Evolutionary conservation across 1,140 invertebrate genomes (phyloP).

Genomic region (Phortica variegata): DNA sequence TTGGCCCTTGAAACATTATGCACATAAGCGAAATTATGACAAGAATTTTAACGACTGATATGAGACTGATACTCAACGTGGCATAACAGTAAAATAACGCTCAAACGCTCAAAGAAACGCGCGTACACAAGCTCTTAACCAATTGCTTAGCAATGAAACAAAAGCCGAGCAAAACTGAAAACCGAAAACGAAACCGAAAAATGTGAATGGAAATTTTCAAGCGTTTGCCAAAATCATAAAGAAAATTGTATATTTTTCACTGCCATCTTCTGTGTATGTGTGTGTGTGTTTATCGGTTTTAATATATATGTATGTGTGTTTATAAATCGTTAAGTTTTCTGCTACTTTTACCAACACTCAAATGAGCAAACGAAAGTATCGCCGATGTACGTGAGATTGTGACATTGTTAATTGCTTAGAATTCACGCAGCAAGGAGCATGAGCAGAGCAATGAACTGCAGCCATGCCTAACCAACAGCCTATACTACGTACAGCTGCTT

Average conservation of each 20-base stretch:
- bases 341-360: too few relatives aligned
- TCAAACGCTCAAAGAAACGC: conserved; percentile 13
- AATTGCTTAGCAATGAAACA: too few relatives aligned
- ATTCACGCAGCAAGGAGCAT: too few relatives aligned
- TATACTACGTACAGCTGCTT: conserved; percentile 14
- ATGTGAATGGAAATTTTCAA: too few relatives aligned
- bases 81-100: not conserved
- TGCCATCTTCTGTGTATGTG: too few relatives aligned
- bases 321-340: too few relatives aligned
- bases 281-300: too few relatives aligned
- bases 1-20: conserved; percentile 44
- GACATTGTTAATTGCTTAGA: conserved; percentile 48
- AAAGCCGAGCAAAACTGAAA: conserved; percentile 45
- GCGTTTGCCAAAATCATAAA: too few relatives aligned
- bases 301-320: too few relatives aligned
- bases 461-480: not conserved
- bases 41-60: conserved; percentile 51
- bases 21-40: conserved; percentile 53
- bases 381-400: conserved; percentile 53
- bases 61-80: conserved; percentile 4
- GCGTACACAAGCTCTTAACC: conserved; percentile 33
- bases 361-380: conserved; percentile 44
- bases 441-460: conserved; percentile 24
- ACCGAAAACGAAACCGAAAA: conserved; percentile 11
- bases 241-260: too few relatives aligned